A percentile compares a stretch with the other conserved stretches of the same genome.
phyloP scores from a whole-genome alignment of 1,140 invertebrate genomes.

The Ostrea denselamellosa region DNA sequence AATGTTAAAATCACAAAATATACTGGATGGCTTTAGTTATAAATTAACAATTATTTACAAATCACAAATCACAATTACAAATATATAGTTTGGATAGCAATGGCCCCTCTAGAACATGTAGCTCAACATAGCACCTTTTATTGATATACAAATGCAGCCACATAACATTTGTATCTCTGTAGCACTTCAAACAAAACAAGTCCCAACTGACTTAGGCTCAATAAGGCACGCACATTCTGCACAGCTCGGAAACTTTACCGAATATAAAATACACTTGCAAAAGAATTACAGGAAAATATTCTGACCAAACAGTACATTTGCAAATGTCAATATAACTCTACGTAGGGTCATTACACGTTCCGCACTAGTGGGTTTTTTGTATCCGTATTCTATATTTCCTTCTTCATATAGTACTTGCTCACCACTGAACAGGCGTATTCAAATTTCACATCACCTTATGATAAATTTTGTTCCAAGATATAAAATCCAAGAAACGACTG shows the following conservation, averaged over 20 bases:
- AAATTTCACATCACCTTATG: constrained; percentile 1
- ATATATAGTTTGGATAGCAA: background rate
- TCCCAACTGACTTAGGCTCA: background rate
- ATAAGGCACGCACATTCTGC: background rate
- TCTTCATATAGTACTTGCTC: background rate
- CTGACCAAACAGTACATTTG: background rate
- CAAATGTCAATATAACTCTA: background rate
- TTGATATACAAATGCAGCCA: background rate
- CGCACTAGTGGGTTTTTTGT: background rate
- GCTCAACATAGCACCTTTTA: background rate
- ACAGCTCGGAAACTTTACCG: background rate
- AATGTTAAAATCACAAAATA: constrained; percentile 33
- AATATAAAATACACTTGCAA: background rate
- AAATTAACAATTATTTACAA: constrained; percentile 33
- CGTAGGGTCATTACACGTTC: background rate
- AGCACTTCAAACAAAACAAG: background rate
- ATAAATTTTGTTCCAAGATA: background rate
- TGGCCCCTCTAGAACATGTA: background rate
- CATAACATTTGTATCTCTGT: background rate
- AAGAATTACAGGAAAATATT: background rate
- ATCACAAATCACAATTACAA: constrained; percentile 23
- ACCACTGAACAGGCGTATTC: background rate
- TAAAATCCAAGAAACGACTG: background rate
- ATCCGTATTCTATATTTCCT: background rate
- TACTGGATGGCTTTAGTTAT: constrained; percentile 1